Evolutionary conservation across 2,888 invertebrate species (phyloP).

Genomic region (Perizoma affinitatum): DNA sequence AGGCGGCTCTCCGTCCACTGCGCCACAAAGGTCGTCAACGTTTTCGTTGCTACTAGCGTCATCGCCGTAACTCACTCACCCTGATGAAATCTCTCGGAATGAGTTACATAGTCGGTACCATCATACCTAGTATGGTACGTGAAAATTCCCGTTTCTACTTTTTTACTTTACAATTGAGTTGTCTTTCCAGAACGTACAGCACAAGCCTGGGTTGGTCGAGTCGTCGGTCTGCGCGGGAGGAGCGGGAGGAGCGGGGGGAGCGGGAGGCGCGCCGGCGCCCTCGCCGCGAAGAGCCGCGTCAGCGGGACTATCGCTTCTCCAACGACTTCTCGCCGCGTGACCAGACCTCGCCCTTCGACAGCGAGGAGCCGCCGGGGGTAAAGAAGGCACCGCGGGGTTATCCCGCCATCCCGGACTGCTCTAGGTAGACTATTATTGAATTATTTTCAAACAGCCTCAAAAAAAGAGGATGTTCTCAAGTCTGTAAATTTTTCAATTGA

Average conservation of each 20-base stretch:
- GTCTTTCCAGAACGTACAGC: conserved; percentile 62
- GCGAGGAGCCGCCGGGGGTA: conserved; percentile 80
- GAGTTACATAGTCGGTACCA: too few species aligned
- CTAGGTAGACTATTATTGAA: conserved; percentile 52
- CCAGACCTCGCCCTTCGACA: conserved; percentile 85
- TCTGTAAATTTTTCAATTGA: too few species aligned
- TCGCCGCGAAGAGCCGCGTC: conserved; percentile 53
- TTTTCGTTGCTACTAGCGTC: too few species aligned
- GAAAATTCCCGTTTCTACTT: too few species aligned
- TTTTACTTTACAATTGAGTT: neutral
- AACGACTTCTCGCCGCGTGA: conserved; percentile 85
- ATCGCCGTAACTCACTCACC: too few species aligned
- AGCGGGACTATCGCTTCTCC: conserved; percentile 79
- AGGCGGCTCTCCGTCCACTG: too few species aligned
- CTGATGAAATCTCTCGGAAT: too few species aligned
- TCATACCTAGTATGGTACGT: too few species aligned
- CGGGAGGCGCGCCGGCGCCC: conserved; percentile 51
- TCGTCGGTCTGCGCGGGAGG: conserved; percentile 45
- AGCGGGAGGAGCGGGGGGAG: conserved; percentile 54
- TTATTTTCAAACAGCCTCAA: too few species aligned
- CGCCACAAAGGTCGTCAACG: too few species aligned
- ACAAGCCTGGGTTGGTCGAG: conserved; percentile 69
- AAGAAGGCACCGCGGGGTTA: conserved; percentile 59
- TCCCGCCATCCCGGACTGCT: conserved; percentile 65
- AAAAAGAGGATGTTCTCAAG: too few species aligned